Evolutionary conservation across 2,113 vertebrate species (phyloP), one percentile per base, ranked within the genome.

Genomic region (Perca flavescens): DNA sequence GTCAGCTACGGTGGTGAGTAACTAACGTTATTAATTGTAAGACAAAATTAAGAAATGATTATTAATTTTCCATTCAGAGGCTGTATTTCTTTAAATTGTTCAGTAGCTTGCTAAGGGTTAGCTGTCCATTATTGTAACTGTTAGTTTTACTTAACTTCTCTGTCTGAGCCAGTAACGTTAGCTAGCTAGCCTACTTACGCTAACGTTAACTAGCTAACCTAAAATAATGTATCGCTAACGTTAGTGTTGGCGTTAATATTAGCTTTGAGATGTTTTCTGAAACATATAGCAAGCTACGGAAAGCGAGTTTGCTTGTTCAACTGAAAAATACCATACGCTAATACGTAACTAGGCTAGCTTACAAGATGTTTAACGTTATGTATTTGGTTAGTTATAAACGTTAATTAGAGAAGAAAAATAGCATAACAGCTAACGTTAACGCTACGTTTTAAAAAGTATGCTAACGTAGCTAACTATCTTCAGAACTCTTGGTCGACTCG

Each of bases 61-160:
- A 10, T 0, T 28, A 3, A 6, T 2, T 4, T 9, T 0, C 34
- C n/a, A 5, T 40, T 16, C 4, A 31, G 8, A 56, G 0, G 6
- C 2, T 34, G 6, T 22, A 16, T 53, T n/a, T 57, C 0, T 68
- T 73, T 15, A 15, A 53, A 40, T 22, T 52, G 12, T 77, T 77
- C 0, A 21, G 8, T 0, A 28, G 7, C 22, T 2, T n/a, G 11
- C 22, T 2, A 12, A 22, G 25, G 4, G 14, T 67, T n/a, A n/a
- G 22, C 11, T 2, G n/a, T 25, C 40, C 7, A 8, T 19, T 66
- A 0, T 25, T 61, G 1, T 10, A 10, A 31, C 19, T 71, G 49
- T 56, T 22, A 4, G n/a, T 66, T n/a, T 62, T 57, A 13, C 4
- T 43, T 6, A 49, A 7, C 34, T 11, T 43, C 54, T 40, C 12